phyloP scores from a whole-genome alignment of 2,888 invertebrate species.

The Drosophila infuscata region DNA sequence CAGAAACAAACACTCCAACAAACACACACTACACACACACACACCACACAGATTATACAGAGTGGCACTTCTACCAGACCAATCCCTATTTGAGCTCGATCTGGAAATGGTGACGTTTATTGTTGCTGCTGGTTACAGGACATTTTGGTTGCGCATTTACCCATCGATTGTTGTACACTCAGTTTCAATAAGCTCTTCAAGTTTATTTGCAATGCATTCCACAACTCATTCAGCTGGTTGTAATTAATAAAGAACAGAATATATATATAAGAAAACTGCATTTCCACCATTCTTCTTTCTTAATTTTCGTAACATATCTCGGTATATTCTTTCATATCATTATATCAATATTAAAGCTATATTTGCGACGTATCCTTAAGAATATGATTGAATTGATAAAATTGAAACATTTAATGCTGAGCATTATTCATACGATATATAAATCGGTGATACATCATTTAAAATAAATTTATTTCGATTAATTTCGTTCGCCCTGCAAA shows the following conservation, averaged over 20 bases:
- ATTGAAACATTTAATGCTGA: neutral
- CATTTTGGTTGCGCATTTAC: constrained; percentile 57
- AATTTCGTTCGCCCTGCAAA: neutral
- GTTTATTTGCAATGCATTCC: constrained; percentile 48
- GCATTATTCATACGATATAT: neutral
- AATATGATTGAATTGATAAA: neutral
- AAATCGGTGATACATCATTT: neutral
- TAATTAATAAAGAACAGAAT: constrained; percentile 32
- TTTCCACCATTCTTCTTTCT: neutral
- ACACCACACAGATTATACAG: neutral
- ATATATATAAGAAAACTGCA: neutral
- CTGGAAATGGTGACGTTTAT: constrained; percentile 51
- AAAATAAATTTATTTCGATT: neutral
- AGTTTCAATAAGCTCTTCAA: constrained; percentile 48
- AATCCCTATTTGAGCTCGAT: constrained; percentile 3
- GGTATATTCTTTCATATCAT: too few relatives aligned
- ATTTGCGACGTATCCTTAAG: neutral
- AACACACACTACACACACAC: neutral
- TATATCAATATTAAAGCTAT: neutral
- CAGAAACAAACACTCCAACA: constrained; percentile 43
- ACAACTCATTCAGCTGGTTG: constrained; percentile 7
- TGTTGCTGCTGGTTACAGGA: constrained; percentile 41
- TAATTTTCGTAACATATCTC: neutral
- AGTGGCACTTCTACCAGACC: constrained; percentile 31
- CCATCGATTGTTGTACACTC: constrained; percentile 41